Conservation (phyloP, 2,797 vertebrate genomes). For the Taenioides sp. region DNA sequence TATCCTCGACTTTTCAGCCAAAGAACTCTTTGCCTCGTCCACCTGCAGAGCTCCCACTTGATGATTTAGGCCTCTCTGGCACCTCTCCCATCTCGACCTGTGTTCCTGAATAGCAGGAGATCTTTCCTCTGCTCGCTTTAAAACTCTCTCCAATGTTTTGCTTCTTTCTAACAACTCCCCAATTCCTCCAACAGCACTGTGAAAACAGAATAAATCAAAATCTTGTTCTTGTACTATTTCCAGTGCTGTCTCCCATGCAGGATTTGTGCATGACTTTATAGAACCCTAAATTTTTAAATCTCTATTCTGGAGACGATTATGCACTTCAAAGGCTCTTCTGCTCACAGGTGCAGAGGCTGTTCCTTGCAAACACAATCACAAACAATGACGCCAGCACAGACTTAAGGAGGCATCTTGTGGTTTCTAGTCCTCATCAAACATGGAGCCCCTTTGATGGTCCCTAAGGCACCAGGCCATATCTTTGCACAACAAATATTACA, state of each 20-base stretch:
- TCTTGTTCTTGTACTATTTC: neutral
- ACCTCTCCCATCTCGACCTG: slow-evolving; percentile 49
- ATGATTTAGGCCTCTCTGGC: slow-evolving; percentile 68
- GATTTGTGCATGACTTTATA: neutral
- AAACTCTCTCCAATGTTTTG: slow-evolving; percentile 10
- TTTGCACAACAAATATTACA: slow-evolving; percentile 51
- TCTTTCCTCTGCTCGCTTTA: slow-evolving; percentile 23
- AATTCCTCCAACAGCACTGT: neutral
- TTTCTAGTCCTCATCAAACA: slow-evolving; percentile 45
- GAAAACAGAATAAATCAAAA: neutral
- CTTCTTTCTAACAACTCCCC: slow-evolving; percentile 13
- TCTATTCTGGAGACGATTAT: slow-evolving; percentile 48
- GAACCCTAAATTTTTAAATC: slow-evolving; percentile 27
- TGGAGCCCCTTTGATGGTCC: slow-evolving; percentile 47
- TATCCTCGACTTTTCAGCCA: slow-evolving; percentile 23
- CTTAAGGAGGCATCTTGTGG: slow-evolving; percentile 29
- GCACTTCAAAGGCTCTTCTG: slow-evolving; percentile 58
- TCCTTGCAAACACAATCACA: slow-evolving; percentile 24
- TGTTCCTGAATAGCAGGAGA: slow-evolving; percentile 55
- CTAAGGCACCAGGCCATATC: slow-evolving; percentile 29
- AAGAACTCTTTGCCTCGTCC: slow-evolving; percentile 56
- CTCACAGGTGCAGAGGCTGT: slow-evolving; percentile 56
- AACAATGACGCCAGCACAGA: slow-evolving; percentile 28
- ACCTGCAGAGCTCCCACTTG: slow-evolving; percentile 53
- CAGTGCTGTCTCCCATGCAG: neutral